Conservation (phyloP, 2,113 vertebrate species). For the Asarcornis scutulata region DNA sequence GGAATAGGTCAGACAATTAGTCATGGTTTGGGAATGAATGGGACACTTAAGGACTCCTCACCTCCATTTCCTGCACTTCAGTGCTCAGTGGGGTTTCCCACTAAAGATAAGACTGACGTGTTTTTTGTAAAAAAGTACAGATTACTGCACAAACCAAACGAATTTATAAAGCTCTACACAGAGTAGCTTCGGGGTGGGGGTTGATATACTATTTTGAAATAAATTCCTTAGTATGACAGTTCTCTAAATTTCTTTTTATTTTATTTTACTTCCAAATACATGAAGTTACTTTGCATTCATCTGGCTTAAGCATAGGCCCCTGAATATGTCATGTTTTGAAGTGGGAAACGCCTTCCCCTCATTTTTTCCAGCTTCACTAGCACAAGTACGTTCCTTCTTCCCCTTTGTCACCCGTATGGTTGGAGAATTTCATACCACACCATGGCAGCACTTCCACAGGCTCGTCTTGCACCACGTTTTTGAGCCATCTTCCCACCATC, state of each 20-base stretch:
- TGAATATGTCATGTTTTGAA: not conserved
- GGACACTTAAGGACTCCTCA: not conserved
- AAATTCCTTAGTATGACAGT: not conserved
- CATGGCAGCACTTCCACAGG: accelerated
- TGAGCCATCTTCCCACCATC: not conserved
- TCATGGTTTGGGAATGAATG: not conserved
- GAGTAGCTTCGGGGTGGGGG: not conserved
- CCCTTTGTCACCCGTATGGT: not conserved
- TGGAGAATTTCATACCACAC: not conserved
- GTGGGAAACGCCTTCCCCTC: not conserved
- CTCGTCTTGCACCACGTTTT: not conserved
- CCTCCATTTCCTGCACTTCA: not conserved
- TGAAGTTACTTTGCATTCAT: not conserved
- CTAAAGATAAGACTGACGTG: not conserved
- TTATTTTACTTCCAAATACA: not conserved
- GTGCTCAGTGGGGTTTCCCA: not conserved
- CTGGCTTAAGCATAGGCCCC: not conserved
- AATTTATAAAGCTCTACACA: not conserved
- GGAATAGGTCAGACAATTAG: not conserved
- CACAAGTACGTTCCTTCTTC: not conserved
- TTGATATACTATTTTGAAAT: accelerated
- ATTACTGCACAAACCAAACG: not conserved
- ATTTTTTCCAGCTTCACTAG: not conserved
- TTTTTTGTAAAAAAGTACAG: not conserved
- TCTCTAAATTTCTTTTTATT: not conserved